Conservation (phyloP, 1,140 invertebrate species). For the Drosophila novamexicana region DNA sequence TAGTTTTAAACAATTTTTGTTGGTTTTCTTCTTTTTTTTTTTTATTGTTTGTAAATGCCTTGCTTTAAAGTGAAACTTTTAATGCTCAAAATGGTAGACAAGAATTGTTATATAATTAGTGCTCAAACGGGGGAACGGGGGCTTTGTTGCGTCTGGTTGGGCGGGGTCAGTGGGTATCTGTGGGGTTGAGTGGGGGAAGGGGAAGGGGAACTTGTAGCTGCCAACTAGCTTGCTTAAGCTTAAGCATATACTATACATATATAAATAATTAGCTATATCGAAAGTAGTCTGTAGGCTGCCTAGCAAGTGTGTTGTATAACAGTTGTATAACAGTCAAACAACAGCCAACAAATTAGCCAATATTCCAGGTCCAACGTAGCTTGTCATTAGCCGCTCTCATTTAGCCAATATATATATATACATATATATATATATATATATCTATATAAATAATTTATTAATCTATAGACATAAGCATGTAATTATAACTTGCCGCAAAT, state of each 20-base stretch:
- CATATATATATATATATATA: not conserved
- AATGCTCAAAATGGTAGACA: constrained; percentile 71
- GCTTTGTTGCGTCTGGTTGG: not conserved
- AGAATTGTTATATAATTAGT: constrained; percentile 48
- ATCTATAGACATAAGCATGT: constrained; percentile 4
- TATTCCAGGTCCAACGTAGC: constrained; percentile 27
- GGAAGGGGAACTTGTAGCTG: constrained; percentile 30
- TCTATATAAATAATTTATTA: constrained; percentile 29
- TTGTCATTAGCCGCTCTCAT: constrained; percentile 35
- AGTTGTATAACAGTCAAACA: constrained; percentile 33
- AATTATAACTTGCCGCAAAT: constrained; percentile 28
- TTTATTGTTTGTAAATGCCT: constrained; percentile 24
- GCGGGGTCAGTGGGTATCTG: not conserved
- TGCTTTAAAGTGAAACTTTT: constrained; percentile 76
- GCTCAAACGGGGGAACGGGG: not conserved
- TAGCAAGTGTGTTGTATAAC: constrained; percentile 21
- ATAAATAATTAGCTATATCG: constrained; percentile 3
- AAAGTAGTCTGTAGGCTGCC: constrained; percentile 13
- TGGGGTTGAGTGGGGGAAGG: not conserved
- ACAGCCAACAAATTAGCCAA: constrained; percentile 42
- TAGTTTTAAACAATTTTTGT: constrained; percentile 48
- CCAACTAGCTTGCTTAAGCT: constrained; percentile 46
- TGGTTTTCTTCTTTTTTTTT: not conserved
- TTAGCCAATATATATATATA: constrained; percentile 25
- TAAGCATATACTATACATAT: constrained; percentile 14